Evolutionary conservation across 2,888 invertebrate genomes (phyloP).

Genomic region (Dusona sp.): DNA sequence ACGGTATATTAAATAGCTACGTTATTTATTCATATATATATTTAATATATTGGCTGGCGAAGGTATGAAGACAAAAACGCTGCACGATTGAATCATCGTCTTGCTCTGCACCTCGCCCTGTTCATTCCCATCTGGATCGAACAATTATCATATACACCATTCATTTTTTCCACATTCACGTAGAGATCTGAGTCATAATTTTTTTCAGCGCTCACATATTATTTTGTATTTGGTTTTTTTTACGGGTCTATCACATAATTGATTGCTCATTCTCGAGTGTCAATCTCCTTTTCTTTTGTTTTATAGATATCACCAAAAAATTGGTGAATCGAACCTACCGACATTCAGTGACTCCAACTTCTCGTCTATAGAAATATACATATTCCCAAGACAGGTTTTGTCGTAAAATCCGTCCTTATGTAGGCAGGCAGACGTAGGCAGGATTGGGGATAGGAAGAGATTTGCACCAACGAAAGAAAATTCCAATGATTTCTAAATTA

Average conservation of each 20-base stretch:
- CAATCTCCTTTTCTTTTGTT: conserved; percentile 21
- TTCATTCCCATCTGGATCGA: conserved; percentile 47
- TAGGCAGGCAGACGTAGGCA: conserved; percentile 44
- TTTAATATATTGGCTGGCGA: conserved; percentile 69
- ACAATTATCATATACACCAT: conserved; percentile 42
- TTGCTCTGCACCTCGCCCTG: conserved; percentile 48
- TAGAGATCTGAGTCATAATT: conserved; percentile 71
- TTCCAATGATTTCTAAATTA: not conserved
- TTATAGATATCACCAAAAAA: conserved; percentile 70
- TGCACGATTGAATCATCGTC: conserved; percentile 46
- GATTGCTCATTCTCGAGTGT: conserved; percentile 79
- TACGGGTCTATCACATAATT: conserved; percentile 81
- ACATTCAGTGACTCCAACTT: conserved; percentile 66
- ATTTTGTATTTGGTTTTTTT: conserved; percentile 70
- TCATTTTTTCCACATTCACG: conserved; percentile 55
- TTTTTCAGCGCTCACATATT: conserved; percentile 75
- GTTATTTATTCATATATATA: conserved; percentile 71
- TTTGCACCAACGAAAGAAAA: conserved; percentile 24
- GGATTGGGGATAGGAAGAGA: conserved; percentile 36
- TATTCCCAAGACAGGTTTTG: conserved; percentile 41
- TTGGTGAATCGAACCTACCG: conserved; percentile 68
- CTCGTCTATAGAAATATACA: conserved; percentile 37
- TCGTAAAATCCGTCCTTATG: conserved; percentile 56
- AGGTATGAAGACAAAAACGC: conserved; percentile 69
- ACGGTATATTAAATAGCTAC: conserved; percentile 69